phyloP scores from a whole-genome alignment of 2,113 vertebrate species.

The Stomatorhinus ivindoensis region DNA sequence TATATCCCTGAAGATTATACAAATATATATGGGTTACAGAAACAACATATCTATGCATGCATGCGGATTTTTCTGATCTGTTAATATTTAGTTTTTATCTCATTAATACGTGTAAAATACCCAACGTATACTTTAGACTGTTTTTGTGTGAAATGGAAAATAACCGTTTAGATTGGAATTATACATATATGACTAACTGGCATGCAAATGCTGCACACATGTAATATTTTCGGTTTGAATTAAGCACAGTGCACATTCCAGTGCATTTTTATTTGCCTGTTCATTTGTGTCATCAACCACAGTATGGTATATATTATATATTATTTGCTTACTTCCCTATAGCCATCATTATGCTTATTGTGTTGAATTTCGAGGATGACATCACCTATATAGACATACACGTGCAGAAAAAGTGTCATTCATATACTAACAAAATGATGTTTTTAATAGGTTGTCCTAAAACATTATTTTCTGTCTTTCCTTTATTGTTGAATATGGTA shows the following conservation, averaged over 20 bases:
- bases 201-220: not conserved
- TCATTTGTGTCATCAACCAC: not conserved
- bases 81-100: not conserved
- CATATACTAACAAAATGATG: not conserved
- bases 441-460: not conserved
- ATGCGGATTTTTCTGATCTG: not conserved
- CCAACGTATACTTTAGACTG: not conserved
- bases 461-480: not conserved
- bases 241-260: not conserved
- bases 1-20: not conserved
- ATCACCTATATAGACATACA: slow-evolving; percentile 40
- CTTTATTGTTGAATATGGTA: not conserved
- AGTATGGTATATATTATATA: not conserved
- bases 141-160: not conserved
- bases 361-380: slow-evolving; percentile 41
- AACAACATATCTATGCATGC: not conserved
- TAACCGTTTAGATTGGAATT: not conserved
- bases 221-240: not conserved
- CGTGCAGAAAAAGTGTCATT: slow-evolving; percentile 33
- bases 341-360: not conserved
- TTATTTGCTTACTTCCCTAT: not conserved
- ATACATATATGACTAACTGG: not conserved
- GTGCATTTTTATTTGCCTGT: not conserved
- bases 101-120: not conserved
- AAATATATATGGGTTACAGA: not conserved